These are phyloP conservation scores for Taenaris catops DNA, from an alignment of 2,888 invertebrate genomes.

Conservation along the genomic window DNA sequence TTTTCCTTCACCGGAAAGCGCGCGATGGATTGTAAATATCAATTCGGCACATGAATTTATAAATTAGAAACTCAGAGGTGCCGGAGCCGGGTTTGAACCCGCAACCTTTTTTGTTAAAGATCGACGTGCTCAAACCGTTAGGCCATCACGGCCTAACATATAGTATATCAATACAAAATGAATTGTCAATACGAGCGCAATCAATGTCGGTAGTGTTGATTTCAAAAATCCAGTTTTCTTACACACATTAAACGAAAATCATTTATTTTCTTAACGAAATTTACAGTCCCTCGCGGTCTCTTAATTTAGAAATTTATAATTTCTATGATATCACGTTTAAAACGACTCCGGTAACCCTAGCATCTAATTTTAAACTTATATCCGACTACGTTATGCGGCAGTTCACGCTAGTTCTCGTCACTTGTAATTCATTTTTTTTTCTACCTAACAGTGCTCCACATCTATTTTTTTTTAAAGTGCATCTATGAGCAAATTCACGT, in stretches of 20 bases:
- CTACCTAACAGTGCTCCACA: slow-evolving; percentile 62
- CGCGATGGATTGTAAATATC: too few relatives aligned
- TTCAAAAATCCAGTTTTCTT: slow-evolving; percentile 16
- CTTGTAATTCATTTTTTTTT: slow-evolving; percentile 29
- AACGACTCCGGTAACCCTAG: slow-evolving; percentile 19
- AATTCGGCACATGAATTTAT: too few relatives aligned
- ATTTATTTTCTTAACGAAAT: slow-evolving; percentile 5
- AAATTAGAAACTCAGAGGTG: too few relatives aligned
- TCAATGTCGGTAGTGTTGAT: too few relatives aligned
- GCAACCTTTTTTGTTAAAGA: too few relatives aligned
- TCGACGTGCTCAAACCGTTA: too few relatives aligned
- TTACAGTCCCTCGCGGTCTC: slow-evolving; percentile 5
- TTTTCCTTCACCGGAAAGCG: too few relatives aligned
- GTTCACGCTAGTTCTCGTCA: slow-evolving; percentile 55
- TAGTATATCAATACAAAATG: too few relatives aligned
- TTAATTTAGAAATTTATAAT: slow-evolving; percentile 20
- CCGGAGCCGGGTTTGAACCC: too few relatives aligned
- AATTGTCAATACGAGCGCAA: too few relatives aligned
- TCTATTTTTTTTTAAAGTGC: slow-evolving; percentile 61
- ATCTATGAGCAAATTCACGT: slow-evolving; percentile 66
- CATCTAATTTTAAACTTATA: slow-evolving; percentile 22
- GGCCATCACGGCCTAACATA: too few relatives aligned
- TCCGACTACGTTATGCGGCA: slow-evolving; percentile 49
- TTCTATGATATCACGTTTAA: slow-evolving; percentile 28
- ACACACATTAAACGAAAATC: slow-evolving; percentile 1